Conservation (phyloP, 2,888 invertebrate species). For the Smittia sp. region DNA sequence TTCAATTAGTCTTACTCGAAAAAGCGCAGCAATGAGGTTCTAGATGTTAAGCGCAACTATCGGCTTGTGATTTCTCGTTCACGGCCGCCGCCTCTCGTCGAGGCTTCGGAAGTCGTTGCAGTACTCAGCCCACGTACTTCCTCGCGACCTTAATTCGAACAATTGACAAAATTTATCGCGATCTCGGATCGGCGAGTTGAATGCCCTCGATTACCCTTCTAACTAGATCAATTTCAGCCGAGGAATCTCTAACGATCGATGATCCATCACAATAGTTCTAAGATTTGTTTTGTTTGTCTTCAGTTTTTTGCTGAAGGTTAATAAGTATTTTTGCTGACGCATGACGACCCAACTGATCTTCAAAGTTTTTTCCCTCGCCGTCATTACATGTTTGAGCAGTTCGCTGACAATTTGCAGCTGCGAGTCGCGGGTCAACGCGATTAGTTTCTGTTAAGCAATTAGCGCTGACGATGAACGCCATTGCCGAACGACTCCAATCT, state of each 20-base stretch:
- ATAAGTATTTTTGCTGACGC: constrained; percentile 3
- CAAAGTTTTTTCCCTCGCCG: neutral
- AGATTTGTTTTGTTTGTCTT: neutral
- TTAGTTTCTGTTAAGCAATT: too few species aligned
- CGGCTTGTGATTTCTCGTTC: neutral
- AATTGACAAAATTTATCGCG: neutral
- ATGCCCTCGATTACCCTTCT: neutral
- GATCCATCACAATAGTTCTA: neutral
- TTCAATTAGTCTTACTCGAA: neutral
- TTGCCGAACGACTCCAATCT: too few species aligned
- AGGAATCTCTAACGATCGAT: neutral
- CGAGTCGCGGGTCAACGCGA: too few species aligned
- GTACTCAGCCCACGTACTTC: too few species aligned
- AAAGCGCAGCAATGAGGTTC: neutral
- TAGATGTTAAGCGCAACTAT: neutral
- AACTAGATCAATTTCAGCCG: constrained; percentile 13
- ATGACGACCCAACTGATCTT: constrained; percentile 16
- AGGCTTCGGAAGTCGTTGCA: constrained; percentile 19
- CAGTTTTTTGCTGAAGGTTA: constrained; percentile 19
- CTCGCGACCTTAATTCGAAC: neutral
- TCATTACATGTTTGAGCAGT: too few species aligned
- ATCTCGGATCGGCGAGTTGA: neutral
- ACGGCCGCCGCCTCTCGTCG: neutral
- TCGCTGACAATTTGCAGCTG: too few species aligned
- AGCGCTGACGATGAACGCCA: too few species aligned